Base-by-base conservation (phyloP, 2,888 invertebrate genomes). In the Xylota sylvarum region DNA sequence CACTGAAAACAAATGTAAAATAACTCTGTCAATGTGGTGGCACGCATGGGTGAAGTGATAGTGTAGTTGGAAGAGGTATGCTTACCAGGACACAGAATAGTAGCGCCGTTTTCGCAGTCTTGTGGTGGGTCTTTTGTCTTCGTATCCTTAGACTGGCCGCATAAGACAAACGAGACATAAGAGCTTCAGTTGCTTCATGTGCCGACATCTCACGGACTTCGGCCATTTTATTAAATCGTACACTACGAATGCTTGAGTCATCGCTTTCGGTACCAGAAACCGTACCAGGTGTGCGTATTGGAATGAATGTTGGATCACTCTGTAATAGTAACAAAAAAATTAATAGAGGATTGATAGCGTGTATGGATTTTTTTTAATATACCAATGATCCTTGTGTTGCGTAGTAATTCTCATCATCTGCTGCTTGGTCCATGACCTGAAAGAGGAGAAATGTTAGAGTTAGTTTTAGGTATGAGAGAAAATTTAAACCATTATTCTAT, bases 131-230 rank as follows among this genome's bases (percentile, higher is more conserved):
- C 82, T 92, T 92, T 88, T 94, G 94, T 0, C 95, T 91, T 23
- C 96, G 95, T 69, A 97, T 97, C 83, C 97, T 94, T 87, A 98
- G 92, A 80, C 97, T 97, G 7, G 98, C 98, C 88, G 97, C 95
- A 94, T 98, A 99, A n/a, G 98, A 98, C 86, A 99, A 94, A 64
- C 99, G 94, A 3, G 99, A 98, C 90, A 98, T 94, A 87, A 98
- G 93, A 9, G 99, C 99, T 91, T 98, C 99, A 52, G 97, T 97
- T 4, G 98, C 99, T 93, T 98, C 96, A 88, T 95, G 95, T 78
- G 97, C 96, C 0, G 97, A 97, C 96, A 97, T 96, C 89, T 97
- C 97, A 0, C 97, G 94, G 88, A 95, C 95, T 94, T 97, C 97
- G 7, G 97, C 97, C 89, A 98, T 94, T 93, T 97, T 97, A 91